Base-by-base conservation (phyloP, 2,113 vertebrate species). In the Numenius arquata region DNA sequence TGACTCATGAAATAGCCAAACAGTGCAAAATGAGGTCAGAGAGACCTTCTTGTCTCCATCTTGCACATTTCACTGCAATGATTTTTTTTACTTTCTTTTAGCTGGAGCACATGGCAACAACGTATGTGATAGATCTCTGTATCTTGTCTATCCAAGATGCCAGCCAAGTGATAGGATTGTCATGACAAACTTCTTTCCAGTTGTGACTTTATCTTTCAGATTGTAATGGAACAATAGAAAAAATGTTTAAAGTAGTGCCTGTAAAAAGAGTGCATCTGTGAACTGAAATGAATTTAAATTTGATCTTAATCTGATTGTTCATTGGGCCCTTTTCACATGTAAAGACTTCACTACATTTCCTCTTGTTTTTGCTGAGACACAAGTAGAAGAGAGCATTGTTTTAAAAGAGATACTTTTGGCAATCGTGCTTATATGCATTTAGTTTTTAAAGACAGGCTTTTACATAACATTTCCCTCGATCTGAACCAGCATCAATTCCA, bases 131-230 rank as follows among this genome's bases (percentile, higher is more conserved):
- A 41, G 83, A 84, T 22, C 96, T 94, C 90, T 97, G 96, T 61
- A 98, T 87, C 67, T 98, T 97, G 72, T 98, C 98, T 6, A 96
- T 97, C 97, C 98, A 98, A 94, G 97, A 97, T 16, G 88, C 96
- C 94, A 98, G 80, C 97, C 96, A 98, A 1, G 95, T 97, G 52
- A 98, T 89, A 0, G 95, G 74, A 95, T 93, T 96, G 95, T 98
- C 94, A 7, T 96, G 97, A n/a, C 90, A 91, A 53, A 97, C 93
- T 82, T 98, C 97, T 80, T 98, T 98, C 98, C 97, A 97, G 5
- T 4, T 95, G 89, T 98, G 98, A 10, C 97, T 97, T 68, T 29
- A 21, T 38, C 27, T 77, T 89, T 83, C 78, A 90, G 21, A 9
- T 8, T 52, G 16, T 36, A 52, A 73, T 20, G 13, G 32, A 70